A percentile compares a stretch with the other conserved stretches of the same genome.
These are phyloP conservation scores for Caenorhabditis sp. DNA, from an alignment of 2,888 invertebrate genomes.

Conservation along the genomic window DNA sequence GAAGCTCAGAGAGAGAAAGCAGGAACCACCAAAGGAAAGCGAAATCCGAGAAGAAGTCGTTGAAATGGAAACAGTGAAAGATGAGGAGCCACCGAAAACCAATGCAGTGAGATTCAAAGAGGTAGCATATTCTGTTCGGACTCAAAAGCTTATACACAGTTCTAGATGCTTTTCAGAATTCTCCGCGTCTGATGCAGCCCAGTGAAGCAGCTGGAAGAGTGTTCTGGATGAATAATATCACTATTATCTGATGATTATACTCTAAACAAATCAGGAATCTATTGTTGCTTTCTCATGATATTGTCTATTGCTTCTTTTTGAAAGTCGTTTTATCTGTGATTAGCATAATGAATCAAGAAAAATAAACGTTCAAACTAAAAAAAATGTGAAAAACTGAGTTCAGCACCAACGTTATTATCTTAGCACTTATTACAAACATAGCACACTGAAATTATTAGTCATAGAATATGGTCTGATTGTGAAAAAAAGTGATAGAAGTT, in stretches of 20 bases:
- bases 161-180: slow-evolving; percentile 69
- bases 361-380: not conserved
- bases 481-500: not conserved
- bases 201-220: slow-evolving; percentile 66
- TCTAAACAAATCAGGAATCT: not conserved
- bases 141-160: slow-evolving; percentile 1
- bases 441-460: slow-evolving; percentile 18
- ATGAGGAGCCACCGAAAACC: slow-evolving; percentile 57
- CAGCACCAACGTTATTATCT: slow-evolving; percentile 15
- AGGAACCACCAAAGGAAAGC: slow-evolving; percentile 3
- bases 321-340: too few relatives aligned
- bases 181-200: slow-evolving; percentile 73
- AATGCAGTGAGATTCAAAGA: slow-evolving; percentile 48
- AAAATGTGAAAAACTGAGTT: not conserved
- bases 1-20: not conserved
- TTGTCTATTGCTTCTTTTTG: too few relatives aligned
- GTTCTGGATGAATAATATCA: slow-evolving; percentile 67
- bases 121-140: slow-evolving; percentile 9
- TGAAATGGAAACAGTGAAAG: slow-evolving; percentile 42
- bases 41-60: slow-evolving; percentile 28
- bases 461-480: not conserved
- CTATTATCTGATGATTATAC: slow-evolving; percentile 40
- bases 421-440: slow-evolving; percentile 14
- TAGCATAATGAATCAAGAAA: too few relatives aligned
- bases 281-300: too few relatives aligned